Conservation (phyloP, 2,797 vertebrate genomes). For the Coccyzus lansbergi region DNA sequence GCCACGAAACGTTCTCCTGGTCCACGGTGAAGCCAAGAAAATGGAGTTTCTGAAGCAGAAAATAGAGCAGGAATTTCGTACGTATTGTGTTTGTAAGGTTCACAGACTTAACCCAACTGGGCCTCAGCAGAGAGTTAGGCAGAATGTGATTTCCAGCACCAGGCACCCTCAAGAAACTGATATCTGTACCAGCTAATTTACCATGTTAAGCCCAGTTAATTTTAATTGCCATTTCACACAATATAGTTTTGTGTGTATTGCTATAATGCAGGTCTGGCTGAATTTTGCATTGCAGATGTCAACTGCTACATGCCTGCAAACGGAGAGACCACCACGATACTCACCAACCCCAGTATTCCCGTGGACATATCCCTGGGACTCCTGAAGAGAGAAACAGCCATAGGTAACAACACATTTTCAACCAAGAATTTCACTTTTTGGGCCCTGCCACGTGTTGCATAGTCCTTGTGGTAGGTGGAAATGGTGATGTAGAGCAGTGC, state of each 20-base stretch:
- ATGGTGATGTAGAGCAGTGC: rapidly evolving
- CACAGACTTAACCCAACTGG: rapidly evolving
- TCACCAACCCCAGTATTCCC: conserved; percentile 93
- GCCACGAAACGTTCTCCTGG: conserved; percentile 90
- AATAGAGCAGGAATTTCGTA: conserved; percentile 97
- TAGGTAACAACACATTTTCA: conserved; percentile 74
- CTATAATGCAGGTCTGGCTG: neutral
- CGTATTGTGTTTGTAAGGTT: neutral
- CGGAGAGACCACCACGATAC: conserved; percentile 87
- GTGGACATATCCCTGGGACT: conserved; percentile 94
- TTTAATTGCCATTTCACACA: neutral
- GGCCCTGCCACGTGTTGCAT: rapidly evolving
- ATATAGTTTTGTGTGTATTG: neutral
- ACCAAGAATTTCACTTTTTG: too few species aligned
- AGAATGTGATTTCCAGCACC: neutral
- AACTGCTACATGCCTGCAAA: conserved; percentile 96
- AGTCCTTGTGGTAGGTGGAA: rapidly evolving
- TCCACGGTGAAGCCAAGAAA: conserved; percentile 94
- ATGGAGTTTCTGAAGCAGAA: conserved; percentile 99
- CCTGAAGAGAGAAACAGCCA: conserved; percentile 90
- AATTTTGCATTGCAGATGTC: conserved; percentile 77
- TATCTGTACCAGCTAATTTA: neutral
- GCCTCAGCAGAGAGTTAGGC: rapidly evolving
- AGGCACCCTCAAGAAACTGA: neutral
- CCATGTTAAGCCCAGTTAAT: neutral